Percentiles rank a stretch among this genome's conserved stretches.
Evolutionary conservation across 2,113 vertebrate species (phyloP).

Genomic region (Chloropsis hardwickii): DNA sequence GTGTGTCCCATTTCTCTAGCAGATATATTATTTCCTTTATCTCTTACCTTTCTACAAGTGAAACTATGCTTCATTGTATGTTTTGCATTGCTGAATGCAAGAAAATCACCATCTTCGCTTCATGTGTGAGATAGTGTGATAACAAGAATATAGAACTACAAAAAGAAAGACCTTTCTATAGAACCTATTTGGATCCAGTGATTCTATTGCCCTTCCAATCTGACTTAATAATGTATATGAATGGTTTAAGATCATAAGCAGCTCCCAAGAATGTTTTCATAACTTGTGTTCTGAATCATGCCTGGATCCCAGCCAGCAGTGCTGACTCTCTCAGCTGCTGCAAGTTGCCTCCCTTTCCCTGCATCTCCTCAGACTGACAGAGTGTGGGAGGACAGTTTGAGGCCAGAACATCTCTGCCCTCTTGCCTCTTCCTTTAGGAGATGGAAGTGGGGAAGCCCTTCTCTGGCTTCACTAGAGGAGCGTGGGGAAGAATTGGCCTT

Average conservation of each 20-base stretch:
- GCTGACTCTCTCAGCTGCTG: background rate
- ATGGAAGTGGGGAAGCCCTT: background rate
- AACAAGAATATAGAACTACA: background rate
- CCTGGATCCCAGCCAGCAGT: background rate
- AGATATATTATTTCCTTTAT: background rate
- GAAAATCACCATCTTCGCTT: background rate
- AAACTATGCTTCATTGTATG: background rate
- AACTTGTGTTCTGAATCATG: background rate
- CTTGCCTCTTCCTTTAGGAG: background rate
- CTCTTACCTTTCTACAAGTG: background rate
- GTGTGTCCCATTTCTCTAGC: background rate
- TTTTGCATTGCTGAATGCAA: background rate
- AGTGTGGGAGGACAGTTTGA: background rate
- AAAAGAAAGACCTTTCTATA: background rate
- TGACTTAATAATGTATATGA: background rate
- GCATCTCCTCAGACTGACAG: background rate
- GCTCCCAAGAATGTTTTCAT: background rate
- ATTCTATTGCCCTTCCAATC: background rate
- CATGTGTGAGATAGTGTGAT: background rate
- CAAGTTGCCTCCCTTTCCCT: background rate
- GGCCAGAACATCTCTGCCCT: background rate
- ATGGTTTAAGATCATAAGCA: background rate
- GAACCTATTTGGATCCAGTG: background rate
- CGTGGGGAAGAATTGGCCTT: background rate
- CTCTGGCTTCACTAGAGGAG: background rate